phyloP scores from a whole-genome alignment of 2,888 invertebrate genomes.

The Cabera pusaria region DNA sequence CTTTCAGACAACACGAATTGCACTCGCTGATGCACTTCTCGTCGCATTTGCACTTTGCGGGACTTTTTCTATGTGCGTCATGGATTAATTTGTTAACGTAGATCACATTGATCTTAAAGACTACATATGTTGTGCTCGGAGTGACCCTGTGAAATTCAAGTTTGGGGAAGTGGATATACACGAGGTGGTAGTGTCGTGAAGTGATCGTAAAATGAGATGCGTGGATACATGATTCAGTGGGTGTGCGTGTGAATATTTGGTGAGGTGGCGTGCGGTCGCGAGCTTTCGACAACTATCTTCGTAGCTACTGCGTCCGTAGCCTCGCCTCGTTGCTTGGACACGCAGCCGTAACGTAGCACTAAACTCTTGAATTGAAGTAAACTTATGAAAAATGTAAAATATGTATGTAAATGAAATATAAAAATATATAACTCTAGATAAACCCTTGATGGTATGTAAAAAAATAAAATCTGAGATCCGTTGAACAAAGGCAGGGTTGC shows the following conservation, averaged over 20 bases:
- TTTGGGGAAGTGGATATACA: conserved; percentile 8
- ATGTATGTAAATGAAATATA: no score
- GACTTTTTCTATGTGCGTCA: conserved; percentile 48
- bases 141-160: conserved; percentile 16
- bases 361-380: no score
- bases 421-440: no score
- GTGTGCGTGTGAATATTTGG: conserved; percentile 33
- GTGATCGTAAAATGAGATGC: conserved; percentile 24
- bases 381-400: no score
- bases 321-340: background rate
- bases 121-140: conserved; percentile 7
- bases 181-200: conserved; percentile 14
- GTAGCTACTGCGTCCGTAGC: background rate
- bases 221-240: conserved; percentile 28
- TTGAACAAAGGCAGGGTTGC: no score
- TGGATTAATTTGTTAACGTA: conserved; percentile 25
- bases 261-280: conserved; percentile 21
- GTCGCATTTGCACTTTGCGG: conserved; percentile 63
- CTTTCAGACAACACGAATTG: conserved; percentile 83
- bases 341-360: background rate
- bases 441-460: no score
- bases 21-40: conserved; percentile 79
- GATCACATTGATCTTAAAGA: background rate
- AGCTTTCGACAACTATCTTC: conserved; percentile 9
- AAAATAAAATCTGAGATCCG: no score